These are phyloP conservation scores for Gymnoscopelus microlampas DNA, from an alignment of 2,797 vertebrate genomes.

Conservation along the genomic window DNA sequence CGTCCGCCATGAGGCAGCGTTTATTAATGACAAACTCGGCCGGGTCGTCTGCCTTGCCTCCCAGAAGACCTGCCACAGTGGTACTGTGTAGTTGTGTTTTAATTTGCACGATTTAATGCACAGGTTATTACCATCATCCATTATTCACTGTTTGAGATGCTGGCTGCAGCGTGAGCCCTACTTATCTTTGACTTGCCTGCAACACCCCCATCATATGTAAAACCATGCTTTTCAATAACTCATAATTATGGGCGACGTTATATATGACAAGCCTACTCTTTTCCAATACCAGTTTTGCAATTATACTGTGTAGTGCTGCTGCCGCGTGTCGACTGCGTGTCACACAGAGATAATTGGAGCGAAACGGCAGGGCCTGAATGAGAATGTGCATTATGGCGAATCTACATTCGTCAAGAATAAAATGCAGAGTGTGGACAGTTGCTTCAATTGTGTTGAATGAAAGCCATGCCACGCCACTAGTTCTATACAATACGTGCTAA, in stretches of 20 bases:
- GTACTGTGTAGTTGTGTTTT: conserved; percentile 18
- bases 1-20: conserved; percentile 36
- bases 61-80: conserved; percentile 14
- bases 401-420: conserved; percentile 7
- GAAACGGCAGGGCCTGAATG: conserved; percentile 24
- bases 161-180: conserved; percentile 12
- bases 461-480: background rate
- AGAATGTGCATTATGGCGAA: conserved; percentile 19
- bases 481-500: background rate
- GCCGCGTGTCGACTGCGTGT: conserved; percentile 35
- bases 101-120: conserved; percentile 38
- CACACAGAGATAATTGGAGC: conserved; percentile 46
- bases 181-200: conserved; percentile 42
- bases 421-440: conserved; percentile 1
- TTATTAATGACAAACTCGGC: conserved; percentile 49
- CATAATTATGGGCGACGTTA: conserved; percentile 47
- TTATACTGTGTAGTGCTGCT: conserved; percentile 36
- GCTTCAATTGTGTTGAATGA: background rate
- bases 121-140: conserved; percentile 36
- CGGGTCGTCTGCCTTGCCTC: conserved; percentile 15
- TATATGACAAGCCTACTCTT: conserved; percentile 34
- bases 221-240: conserved; percentile 50
- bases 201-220: conserved; percentile 36
- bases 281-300: conserved; percentile 46
- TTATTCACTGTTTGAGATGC: conserved; percentile 41